Evolutionary conservation across 2,797 vertebrate genomes (phyloP).

Genomic region (Adrianichthys oophorus): DNA sequence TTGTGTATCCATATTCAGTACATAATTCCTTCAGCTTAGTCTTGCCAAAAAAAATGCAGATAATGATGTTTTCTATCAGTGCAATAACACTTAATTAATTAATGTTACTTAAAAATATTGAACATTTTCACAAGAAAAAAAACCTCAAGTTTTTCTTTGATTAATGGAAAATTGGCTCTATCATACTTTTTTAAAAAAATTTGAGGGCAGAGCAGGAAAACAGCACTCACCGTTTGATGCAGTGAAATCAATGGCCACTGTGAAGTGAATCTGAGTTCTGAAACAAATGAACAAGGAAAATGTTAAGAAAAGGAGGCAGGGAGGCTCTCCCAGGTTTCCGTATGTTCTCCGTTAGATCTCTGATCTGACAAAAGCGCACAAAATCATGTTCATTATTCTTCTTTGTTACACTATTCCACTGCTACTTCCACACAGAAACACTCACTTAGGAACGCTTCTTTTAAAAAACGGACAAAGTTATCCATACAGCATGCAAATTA

Average conservation of each 20-base stretch:
- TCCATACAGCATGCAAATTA: too few species aligned
- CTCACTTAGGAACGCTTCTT: too few species aligned
- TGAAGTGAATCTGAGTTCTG: slow-evolving; percentile 98
- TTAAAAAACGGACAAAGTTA: too few species aligned
- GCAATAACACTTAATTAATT: background rate
- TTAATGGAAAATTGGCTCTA: slow-evolving; percentile 25
- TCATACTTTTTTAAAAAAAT: slow-evolving; percentile 37
- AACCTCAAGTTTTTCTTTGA: slow-evolving; percentile 21
- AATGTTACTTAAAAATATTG: slow-evolving; percentile 1
- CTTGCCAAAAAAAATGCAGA: background rate
- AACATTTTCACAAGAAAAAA: slow-evolving; percentile 8
- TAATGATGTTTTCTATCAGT: background rate
- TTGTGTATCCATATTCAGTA: background rate
- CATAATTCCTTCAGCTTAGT: background rate
- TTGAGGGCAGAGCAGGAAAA: slow-evolving; percentile 20
- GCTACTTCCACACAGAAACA: slow-evolving; percentile 1
- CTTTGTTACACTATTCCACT: slow-evolving; percentile 11
- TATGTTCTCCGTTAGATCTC: slow-evolving; percentile 29
- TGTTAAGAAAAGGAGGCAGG: slow-evolving; percentile 48
- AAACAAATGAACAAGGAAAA: slow-evolving; percentile 55
- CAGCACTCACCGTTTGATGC: slow-evolving; percentile 91
- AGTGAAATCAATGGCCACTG: slow-evolving; percentile 98
- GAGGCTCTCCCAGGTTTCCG: slow-evolving; percentile 43
- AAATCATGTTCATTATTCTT: slow-evolving; percentile 18
- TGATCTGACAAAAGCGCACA: slow-evolving; percentile 35